Evolutionary conservation across 2,888 invertebrate species (phyloP).

Genomic region (Callosobruchus maculatus): DNA sequence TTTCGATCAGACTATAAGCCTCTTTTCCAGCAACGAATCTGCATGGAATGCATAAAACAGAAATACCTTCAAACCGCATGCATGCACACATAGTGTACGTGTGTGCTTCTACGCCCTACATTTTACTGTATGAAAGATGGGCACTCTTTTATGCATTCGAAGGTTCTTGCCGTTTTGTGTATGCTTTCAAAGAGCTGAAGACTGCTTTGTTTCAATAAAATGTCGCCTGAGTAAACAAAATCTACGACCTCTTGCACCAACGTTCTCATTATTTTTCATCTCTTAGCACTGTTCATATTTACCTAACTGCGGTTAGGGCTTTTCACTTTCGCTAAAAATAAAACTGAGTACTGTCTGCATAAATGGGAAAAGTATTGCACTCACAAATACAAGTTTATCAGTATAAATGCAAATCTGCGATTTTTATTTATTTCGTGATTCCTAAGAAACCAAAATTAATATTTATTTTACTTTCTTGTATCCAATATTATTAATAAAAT

Average conservation of each 20-base stretch:
- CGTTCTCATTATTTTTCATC: neutral
- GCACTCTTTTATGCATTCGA: neutral
- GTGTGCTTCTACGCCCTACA: neutral
- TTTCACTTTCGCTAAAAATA: neutral
- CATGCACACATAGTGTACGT: neutral
- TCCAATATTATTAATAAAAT: too few species aligned
- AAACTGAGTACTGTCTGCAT: neutral
- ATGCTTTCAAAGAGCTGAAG: neutral
- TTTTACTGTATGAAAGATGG: neutral
- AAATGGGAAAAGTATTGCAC: too few species aligned
- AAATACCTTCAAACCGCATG: neutral
- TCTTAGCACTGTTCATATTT: neutral
- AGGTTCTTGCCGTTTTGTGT: neutral
- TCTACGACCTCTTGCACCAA: neutral
- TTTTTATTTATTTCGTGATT: too few species aligned
- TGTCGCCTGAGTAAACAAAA: neutral
- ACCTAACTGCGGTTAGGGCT: neutral
- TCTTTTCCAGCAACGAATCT: neutral
- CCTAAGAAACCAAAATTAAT: too few species aligned
- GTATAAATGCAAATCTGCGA: too few species aligned
- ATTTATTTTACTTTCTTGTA: too few species aligned
- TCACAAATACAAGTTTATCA: too few species aligned
- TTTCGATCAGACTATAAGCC: neutral
- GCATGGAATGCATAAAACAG: neutral
- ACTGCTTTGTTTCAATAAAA: neutral